phyloP scores from a whole-genome alignment of 2,888 invertebrate species.

The Aricia artaxerxes region DNA sequence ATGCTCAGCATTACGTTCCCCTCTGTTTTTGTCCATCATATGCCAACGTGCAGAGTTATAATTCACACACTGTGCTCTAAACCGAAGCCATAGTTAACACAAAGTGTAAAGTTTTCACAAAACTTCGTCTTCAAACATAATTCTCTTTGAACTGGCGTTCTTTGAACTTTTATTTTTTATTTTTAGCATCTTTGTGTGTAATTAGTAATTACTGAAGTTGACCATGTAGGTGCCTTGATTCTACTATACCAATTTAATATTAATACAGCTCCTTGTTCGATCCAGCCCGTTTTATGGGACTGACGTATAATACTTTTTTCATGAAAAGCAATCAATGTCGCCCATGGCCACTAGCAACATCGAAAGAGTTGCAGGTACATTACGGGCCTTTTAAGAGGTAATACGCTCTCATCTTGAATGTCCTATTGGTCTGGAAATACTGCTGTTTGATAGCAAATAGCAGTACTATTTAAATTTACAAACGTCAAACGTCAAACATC shows the following conservation, averaged over 20 bases:
- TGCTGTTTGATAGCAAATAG: too few relatives aligned
- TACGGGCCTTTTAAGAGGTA: background rate
- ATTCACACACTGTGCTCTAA: background rate
- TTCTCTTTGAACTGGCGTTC: background rate
- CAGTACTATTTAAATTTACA: too few relatives aligned
- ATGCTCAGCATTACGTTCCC: too few relatives aligned
- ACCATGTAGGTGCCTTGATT: background rate
- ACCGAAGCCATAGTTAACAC: background rate
- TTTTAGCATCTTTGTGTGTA: conserved; percentile 12
- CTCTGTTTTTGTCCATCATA: too few relatives aligned
- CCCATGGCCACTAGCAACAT: background rate
- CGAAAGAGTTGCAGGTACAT: background rate
- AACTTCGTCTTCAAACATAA: background rate
- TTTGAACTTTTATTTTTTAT: conserved; percentile 1
- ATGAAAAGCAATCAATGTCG: background rate
- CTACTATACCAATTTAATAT: background rate
- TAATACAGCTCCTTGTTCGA: too few relatives aligned
- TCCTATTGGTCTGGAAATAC: too few relatives aligned
- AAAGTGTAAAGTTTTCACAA: conserved; percentile 16
- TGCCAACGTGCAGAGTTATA: too few relatives aligned
- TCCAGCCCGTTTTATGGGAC: too few relatives aligned
- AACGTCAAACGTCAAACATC: too few relatives aligned
- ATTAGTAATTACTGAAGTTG: conserved; percentile 16
- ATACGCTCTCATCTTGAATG: background rate
- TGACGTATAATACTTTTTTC: too few relatives aligned